Evolutionary conservation across 2,797 vertebrate species (phyloP), one percentile per base, ranked within the genome.

Genomic region (Alosa sapidissima): DNA sequence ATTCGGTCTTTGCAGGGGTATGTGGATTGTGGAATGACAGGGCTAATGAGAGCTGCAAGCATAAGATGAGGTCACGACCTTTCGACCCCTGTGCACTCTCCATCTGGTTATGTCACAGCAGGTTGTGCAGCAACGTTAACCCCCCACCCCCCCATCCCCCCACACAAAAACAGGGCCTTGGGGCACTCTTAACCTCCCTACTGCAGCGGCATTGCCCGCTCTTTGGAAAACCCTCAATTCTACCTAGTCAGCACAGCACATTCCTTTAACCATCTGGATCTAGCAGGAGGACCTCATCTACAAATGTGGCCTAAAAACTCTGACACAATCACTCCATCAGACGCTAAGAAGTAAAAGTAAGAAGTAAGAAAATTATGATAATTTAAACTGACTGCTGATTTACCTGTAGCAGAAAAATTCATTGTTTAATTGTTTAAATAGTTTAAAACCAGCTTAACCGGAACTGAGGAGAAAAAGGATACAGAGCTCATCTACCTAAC

Each of bases 91-190:
- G 51, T 83, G 65, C 33, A 36, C 68, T 78, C 21, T 47, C 49
- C 82, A 60, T 78, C 68, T 84, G 83, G 68, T 81, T 49, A 84
- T 52, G 52, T 86, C 45, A 82, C 48, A 83, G 58, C 19, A 21
- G 62, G 52, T 75, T 62, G 49, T 49, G 81, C 58, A 41, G 41
- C 4, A 41, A 41, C 41, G 36, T 72, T 52, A 62, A 52, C 68
- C 68, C 33, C 68, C 11, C 13, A 14, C 68, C 28, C 13, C 9
- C 65, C 65, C 24, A n/a, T n/a, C n/a, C 13, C 16, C 11, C 24
- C 33, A 19, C 11, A 1, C 68, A 21, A 41, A 41, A 14, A 19
- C 49, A 33, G 28, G 65, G 65, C 49, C 19, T 68, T 10, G 11
- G 10, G 72, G 51, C 78, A 60, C 55, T 52, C 36, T 48, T 49